phyloP scores from a whole-genome alignment of 35 echinoderm and acorn worm species.

The Amphiura filiformis region DNA sequence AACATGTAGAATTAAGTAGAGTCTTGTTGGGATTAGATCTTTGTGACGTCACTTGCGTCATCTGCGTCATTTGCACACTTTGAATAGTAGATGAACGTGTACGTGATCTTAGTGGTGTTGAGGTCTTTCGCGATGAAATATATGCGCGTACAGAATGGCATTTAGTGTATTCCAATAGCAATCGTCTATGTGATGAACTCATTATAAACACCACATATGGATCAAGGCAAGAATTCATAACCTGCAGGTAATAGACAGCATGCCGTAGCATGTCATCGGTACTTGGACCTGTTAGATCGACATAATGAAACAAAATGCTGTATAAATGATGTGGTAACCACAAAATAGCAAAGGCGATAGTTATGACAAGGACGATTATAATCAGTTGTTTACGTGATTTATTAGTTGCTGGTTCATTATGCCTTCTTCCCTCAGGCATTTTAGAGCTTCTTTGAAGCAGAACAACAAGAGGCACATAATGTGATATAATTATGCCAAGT shows the following conservation, averaged over 20 bases:
- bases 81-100: background rate
- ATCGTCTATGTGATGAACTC: background rate
- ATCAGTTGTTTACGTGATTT: slow-evolving; percentile 1
- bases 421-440: background rate
- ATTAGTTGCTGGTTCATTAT: background rate
- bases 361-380: background rate
- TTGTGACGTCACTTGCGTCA: too few relatives aligned
- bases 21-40: too few relatives aligned
- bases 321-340: background rate
- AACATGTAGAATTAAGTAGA: too few relatives aligned
- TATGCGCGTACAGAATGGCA: background rate
- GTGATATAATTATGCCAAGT: background rate
- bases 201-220: background rate
- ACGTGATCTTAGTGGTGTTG: background rate
- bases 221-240: background rate
- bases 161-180: background rate
- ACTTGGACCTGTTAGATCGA: background rate
- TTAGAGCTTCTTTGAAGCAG: background rate
- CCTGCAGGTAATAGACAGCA: background rate
- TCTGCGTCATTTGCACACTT: background rate
- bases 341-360: background rate
- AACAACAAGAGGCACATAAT: background rate
- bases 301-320: background rate
- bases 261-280: background rate
- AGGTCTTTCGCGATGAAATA: background rate